A percentile compares a stretch with the other conserved stretches of the same genome.
phyloP scores from a whole-genome alignment of 2,888 invertebrate species.

The Agriopis leucophaearia region DNA sequence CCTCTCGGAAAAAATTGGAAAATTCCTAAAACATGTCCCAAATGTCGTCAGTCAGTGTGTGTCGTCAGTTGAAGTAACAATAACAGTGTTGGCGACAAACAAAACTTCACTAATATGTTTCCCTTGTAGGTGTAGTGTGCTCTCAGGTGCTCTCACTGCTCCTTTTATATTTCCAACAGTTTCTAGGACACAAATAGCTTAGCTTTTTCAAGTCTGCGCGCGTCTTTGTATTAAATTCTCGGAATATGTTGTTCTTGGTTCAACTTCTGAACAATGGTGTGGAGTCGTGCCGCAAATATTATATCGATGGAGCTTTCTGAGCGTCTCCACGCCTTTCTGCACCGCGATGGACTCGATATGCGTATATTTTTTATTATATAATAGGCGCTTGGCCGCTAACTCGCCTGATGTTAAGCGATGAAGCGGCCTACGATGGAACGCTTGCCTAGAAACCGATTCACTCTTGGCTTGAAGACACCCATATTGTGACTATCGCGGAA shows the following conservation, averaged over 20 bases:
- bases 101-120: conserved; percentile 1
- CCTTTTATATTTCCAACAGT: not conserved
- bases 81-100: not conserved
- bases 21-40: not conserved
- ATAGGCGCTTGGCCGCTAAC: too few species aligned
- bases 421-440: too few species aligned
- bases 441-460: too few species aligned
- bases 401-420: too few species aligned
- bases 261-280: not conserved
- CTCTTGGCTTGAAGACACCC: too few species aligned
- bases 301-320: not conserved
- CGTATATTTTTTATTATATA: too few species aligned
- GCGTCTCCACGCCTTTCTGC: not conserved
- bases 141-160: not conserved
- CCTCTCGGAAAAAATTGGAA: not conserved
- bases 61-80: not conserved
- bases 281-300: not conserved
- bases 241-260: conserved; percentile 3
- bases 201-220: not conserved
- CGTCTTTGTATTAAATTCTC: not conserved
- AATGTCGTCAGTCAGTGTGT: not conserved
- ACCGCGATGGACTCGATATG: too few species aligned
- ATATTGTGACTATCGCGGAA: too few species aligned
- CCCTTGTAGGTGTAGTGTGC: too few species aligned
- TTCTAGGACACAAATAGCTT: not conserved